Base-by-base conservation (phyloP, 2,797 vertebrate genomes). In the Enteromius viviparus region DNA sequence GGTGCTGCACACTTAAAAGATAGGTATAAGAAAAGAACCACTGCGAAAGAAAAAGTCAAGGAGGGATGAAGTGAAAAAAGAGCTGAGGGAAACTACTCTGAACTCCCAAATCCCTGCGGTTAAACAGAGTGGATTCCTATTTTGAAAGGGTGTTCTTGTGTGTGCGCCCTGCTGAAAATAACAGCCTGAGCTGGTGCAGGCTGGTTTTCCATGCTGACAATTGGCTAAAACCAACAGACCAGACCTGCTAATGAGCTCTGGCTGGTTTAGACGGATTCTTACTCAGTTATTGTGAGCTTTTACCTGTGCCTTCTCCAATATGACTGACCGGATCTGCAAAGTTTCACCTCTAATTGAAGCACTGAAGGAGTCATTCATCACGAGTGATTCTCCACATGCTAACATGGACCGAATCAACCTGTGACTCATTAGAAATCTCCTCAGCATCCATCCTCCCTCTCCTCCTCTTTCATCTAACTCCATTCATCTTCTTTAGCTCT, bases 321-420 rank as follows among this genome's bases (percentile, higher is more conserved):
- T 84, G 74, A 78, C 65, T 58, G 55, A 10, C n/a, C 45, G 53
- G 60, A 78, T 88, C 81, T 86, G 84, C 66, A 84, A 80, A 69
- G 64, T 81, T 77, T 83, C 71, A 53, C 49, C 78, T 49, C 60
- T 86, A 88, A 88, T 88, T 87, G 78, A 88, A 87, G 80, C 55
- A 45, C 75, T 78, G 86, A 87, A 89, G 79, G 78, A 88, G 82
- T 77, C 84, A 84, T 89, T 88, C 83, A 87, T 89, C 88, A 85
- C 80, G 53, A 69, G 81, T 58, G 84, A 83, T 86, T 87, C 87
- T 88, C 77, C 47, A 53, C 74, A 34, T n/a, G 32, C 82, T 69
- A 71, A 78, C 65, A 79, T 51, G 32, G 68, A 66, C 8, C 53
- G 80, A 85, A 83, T 85, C 78, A 87, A 87, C 78, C 83, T 83